Evolutionary conservation across 1,140 invertebrate genomes (phyloP), one percentile per base, ranked within the genome.

Genomic region (Penaeus vannamei): DNA sequence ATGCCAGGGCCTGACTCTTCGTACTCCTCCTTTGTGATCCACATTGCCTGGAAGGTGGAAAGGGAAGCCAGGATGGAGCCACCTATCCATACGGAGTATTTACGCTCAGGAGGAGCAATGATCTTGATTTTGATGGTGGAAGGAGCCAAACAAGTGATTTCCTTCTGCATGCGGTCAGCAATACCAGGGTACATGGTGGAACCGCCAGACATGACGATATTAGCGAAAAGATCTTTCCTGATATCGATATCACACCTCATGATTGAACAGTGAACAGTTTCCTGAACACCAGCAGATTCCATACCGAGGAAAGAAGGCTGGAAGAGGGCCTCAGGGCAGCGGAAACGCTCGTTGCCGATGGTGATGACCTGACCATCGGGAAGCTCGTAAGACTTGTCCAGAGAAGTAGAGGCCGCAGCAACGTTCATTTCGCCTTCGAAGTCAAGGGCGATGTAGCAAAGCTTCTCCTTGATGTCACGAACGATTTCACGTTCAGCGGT

Each of bases 381-480:
- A 92, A 98, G 94, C 94, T 98, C 97, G 93, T 98, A 98, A 90
- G 95, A 95, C 95, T 98, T 98, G 93, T 98, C 97, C 91, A 98
- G 53, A 17, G 53, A 53, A 53, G 53, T 53, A 53, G 53, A 53
- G 14, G 53, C 53, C 53, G 53, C 53, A 53, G 53, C 53, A 10
- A 53, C 53, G 53, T 53, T 53, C 53, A 53, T 53, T 17, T 53
- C 53, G 17, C 17, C 17, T 17, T 53, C 53, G 14, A 53, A 53
- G 2, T 53, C 53, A 10, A 53, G 53, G 53, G 53, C 53, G 53
- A 53, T 53, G 53, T 53, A 53, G 12, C 53, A 53, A 53, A 53
- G 53, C 12, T 53, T 53, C 53, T 53, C 53, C 53, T 53, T 53
- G 53, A 53, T 10, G 53, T 53, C 53, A 53, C 53, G 53, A 17